phyloP scores from a whole-genome alignment of 2,797 vertebrate genomes.

The Otolemur crassicaudatus region DNA sequence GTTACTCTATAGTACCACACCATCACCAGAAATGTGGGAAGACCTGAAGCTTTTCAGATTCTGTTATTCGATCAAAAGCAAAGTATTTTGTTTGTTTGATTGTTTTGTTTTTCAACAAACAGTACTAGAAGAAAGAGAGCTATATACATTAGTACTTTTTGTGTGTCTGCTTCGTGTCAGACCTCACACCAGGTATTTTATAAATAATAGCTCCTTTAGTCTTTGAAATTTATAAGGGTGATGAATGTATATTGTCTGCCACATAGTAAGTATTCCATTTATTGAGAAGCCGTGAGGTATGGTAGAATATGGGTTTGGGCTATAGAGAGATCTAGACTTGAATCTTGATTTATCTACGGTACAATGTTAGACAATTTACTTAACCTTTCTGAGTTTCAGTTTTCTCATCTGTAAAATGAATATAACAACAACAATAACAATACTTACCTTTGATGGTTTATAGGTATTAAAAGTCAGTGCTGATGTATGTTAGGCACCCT shows the following conservation, averaged over 20 bases:
- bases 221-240: background rate
- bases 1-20: background rate
- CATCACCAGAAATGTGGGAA: background rate
- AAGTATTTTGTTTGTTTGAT: background rate
- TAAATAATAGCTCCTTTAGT: background rate
- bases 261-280: background rate
- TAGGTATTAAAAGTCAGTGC: background rate
- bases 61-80: background rate
- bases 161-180: background rate
- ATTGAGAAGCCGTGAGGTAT: background rate
- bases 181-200: background rate
- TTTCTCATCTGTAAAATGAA: conserved; percentile 9
- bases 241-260: background rate
- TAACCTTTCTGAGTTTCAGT: background rate
- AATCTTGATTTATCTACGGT: background rate
- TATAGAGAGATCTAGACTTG: background rate
- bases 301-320: background rate
- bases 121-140: background rate
- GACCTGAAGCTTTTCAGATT: background rate
- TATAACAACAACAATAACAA: background rate
- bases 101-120: background rate
- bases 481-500: background rate
- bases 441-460: background rate
- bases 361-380: background rate
- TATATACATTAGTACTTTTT: background rate